Evolutionary conservation across 2,888 invertebrate species (phyloP), one percentile per base, ranked within the genome.

Genomic region (Lymantria dispar): DNA sequence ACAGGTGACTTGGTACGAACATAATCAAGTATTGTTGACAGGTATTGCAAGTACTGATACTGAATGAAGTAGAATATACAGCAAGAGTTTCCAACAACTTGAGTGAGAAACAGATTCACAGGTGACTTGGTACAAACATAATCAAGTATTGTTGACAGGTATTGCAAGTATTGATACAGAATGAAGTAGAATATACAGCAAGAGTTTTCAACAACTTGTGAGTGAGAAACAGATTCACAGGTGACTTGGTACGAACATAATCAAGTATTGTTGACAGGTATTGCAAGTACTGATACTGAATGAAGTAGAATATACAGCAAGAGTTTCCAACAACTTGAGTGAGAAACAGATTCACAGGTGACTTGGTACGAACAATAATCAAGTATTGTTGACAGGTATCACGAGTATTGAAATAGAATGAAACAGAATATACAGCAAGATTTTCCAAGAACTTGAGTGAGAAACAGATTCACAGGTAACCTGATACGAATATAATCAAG

Each of bases 11-110:
- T 33, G 33, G 33, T 33, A 33, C 1, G 33, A 33, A 10, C 38
- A 33, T 52, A 50, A 31, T 39, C 14, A 39, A 29, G 33, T 48
- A 31, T 58, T 60, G 54, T 54, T 51, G 33, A 46, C 58, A 60
- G 49, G 33, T 39, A 39, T 31, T 33, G 5, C 5, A 3, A 22
- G 3, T 22, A 22, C 22, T 22, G 5, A 3, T 3, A 22, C 22
- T 22, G 22, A 22, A 22, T 22, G 22, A 22, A 22, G 22, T 22
- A n/a, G n/a, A n/a, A n/a, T n/a, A n/a, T 22, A 22, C 22, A 22
- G 22, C 22, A 22, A 22, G n/a, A n/a, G n/a, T n/a, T n/a, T n/a
- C 22, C 22, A 22, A 22, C 5, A 5, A n/a, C n/a, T 22, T 22
- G 3, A 22, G 22, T 22, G 5, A 22, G 10, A 40, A 9, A 13